These are phyloP conservation scores for Leptinotarsa haldemani DNA, from an alignment of 2,888 invertebrate species.

Conservation along the genomic window DNA sequence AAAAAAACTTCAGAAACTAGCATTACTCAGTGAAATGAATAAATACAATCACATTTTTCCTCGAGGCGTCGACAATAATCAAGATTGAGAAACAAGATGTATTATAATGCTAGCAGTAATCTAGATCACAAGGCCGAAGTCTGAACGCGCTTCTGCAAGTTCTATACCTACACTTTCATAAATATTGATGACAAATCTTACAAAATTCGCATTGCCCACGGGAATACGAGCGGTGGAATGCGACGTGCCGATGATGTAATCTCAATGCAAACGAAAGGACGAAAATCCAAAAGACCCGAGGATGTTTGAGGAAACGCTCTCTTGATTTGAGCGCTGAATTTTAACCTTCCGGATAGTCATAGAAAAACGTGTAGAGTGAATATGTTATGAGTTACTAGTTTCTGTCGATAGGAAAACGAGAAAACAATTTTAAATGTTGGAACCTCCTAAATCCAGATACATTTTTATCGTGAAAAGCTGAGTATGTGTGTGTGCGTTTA, in stretches of 20 bases:
- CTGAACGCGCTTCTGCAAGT: slow-evolving; percentile 31
- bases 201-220: slow-evolving; percentile 5
- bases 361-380: not conserved
- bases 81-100: not conserved
- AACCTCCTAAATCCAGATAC: too few species aligned
- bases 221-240: not conserved
- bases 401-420: too few species aligned
- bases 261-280: not conserved
- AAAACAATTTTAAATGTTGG: too few species aligned
- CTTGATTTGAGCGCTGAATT: not conserved
- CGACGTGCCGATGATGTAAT: not conserved
- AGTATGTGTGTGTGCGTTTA: too few species aligned
- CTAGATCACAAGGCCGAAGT: slow-evolving; percentile 55
- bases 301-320: not conserved
- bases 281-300: not conserved
- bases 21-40: too few species aligned
- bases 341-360: not conserved
- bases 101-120: slow-evolving; percentile 36
- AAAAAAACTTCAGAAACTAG: too few species aligned
- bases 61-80: not conserved
- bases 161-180: slow-evolving; percentile 47
- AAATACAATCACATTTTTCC: too few species aligned
- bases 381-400: not conserved
- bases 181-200: slow-evolving; percentile 46
- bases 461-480: too few species aligned